Conservation (phyloP, 2,797 vertebrate species). For the Chrysocyon brachyurus region DNA sequence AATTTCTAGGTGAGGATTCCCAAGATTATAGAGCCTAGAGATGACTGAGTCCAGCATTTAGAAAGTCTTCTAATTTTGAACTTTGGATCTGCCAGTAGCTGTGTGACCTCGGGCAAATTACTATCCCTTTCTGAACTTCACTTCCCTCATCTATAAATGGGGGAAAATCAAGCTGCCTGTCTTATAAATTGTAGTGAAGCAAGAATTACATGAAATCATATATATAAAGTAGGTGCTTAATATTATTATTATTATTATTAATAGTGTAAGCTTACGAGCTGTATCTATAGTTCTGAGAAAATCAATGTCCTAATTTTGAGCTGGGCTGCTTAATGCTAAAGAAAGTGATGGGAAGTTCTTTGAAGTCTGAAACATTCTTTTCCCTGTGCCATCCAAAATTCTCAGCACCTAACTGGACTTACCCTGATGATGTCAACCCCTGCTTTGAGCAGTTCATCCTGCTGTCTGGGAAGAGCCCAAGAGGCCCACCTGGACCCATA, state of each 20-base stretch:
- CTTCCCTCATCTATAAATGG: background rate
- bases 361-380: background rate
- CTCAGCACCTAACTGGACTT: background rate
- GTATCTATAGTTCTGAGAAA: background rate
- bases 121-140: background rate
- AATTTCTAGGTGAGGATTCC: background rate
- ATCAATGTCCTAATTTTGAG: background rate
- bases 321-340: background rate
- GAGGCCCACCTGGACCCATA: background rate
- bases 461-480: background rate
- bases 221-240: background rate
- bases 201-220: background rate
- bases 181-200: background rate
- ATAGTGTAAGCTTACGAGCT: background rate
- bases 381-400: background rate
- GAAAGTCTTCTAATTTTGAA: background rate
- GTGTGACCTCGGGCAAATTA: background rate
- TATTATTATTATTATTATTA: background rate
- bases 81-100: background rate
- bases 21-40: background rate
- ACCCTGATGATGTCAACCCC: no score
- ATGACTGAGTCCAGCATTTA: background rate
- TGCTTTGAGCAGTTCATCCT: background rate
- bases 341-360: background rate
- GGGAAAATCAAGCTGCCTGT: background rate